phyloP scores from a whole-genome alignment of 2,113 vertebrate genomes.

The Lates calcarifer region DNA sequence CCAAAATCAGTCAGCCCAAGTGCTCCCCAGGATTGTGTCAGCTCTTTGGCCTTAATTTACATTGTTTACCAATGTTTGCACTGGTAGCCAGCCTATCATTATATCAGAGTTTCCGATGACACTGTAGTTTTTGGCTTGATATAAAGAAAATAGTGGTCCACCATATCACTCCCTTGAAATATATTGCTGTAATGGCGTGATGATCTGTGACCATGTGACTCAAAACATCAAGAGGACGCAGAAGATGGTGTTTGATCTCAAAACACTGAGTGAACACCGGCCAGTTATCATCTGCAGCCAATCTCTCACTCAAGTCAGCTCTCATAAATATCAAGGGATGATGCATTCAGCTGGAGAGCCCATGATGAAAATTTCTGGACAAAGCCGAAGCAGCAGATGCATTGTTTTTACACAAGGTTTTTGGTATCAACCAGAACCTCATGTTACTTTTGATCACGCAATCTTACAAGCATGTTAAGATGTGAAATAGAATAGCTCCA shows the following conservation, averaged over 20 bases:
- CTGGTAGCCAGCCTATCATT: background rate
- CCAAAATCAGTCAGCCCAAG: background rate
- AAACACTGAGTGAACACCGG: background rate
- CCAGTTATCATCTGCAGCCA: conserved; percentile 20
- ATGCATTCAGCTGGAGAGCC: background rate
- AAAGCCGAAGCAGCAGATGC: conserved; percentile 16
- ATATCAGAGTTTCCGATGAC: background rate
- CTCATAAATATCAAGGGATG: background rate
- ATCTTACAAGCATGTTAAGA: background rate
- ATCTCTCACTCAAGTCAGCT: conserved; percentile 19
- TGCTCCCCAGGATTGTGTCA: too few species aligned
- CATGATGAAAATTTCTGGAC: background rate
- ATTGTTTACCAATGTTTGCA: too few species aligned
- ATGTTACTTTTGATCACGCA: background rate
- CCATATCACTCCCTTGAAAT: background rate
- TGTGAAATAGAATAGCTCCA: too few species aligned
- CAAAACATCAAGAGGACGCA: background rate
- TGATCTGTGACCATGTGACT: background rate
- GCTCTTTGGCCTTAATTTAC: too few species aligned
- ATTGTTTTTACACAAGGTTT: background rate
- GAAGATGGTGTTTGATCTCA: background rate
- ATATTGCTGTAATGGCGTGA: background rate
- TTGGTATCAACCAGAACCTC: background rate
- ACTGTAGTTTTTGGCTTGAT: too few species aligned
- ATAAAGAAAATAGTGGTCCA: background rate